A percentile compares a stretch with the other conserved stretches of the same genome.
Conservation (phyloP, 2,113 vertebrate species). For the Hylia prasina region DNA sequence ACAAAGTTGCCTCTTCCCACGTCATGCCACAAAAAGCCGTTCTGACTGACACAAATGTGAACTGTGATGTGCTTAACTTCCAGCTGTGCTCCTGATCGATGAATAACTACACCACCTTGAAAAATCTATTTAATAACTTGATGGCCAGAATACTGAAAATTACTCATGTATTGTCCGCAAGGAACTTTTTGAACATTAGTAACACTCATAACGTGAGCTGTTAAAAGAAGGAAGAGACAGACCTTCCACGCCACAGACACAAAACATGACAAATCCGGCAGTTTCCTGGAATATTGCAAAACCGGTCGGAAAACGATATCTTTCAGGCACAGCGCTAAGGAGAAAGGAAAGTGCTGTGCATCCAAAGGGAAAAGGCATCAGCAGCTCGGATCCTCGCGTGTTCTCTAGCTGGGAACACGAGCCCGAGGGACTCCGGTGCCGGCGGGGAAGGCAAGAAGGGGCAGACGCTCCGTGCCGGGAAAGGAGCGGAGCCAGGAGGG, state of each 20-base stretch:
- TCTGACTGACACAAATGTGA: not conserved
- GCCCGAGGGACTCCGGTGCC: not conserved
- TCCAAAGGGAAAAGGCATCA: rapidly evolving
- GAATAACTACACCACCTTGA: not conserved
- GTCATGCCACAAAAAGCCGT: not conserved
- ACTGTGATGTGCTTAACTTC: not conserved
- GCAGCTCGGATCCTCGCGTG: not conserved
- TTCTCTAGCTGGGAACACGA: not conserved
- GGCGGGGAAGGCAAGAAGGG: not conserved
- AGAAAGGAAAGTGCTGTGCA: not conserved
- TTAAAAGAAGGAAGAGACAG: not conserved
- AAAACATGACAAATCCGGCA: not conserved
- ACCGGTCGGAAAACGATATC: not conserved
- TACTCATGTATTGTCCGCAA: not conserved
- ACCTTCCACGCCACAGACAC: not conserved
- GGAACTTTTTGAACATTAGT: not conserved
- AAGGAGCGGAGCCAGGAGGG: not conserved
- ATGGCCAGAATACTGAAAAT: not conserved
- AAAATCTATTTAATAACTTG: not conserved
- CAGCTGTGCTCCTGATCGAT: not conserved
- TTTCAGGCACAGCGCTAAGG: not conserved
- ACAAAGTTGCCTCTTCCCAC: not conserved
- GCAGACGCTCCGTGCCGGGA: not conserved
- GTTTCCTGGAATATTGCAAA: not conserved
- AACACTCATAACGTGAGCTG: not conserved